Percentiles rank a stretch among this genome's conserved stretches.
Conservation (phyloP, 2,797 vertebrate genomes). For the Macropodus opercularis region DNA sequence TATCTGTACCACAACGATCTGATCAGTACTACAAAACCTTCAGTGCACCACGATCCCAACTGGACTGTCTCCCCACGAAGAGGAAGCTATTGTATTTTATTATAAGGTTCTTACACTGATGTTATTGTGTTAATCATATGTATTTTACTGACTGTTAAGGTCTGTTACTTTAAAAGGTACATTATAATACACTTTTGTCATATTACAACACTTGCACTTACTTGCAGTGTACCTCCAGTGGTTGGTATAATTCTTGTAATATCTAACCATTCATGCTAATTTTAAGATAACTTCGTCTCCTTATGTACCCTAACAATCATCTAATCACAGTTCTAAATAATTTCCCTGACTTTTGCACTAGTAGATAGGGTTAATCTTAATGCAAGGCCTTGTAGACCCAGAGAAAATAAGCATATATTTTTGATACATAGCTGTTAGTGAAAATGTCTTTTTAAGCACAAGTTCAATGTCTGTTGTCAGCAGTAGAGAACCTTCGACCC, state of each 20-base stretch:
- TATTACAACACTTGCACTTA: too few relatives aligned
- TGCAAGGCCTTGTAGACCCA: slow-evolving; percentile 41
- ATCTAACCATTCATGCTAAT: background rate
- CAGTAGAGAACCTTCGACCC: background rate
- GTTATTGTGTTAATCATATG: too few relatives aligned
- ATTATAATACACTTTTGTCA: too few relatives aligned
- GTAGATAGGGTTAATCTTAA: slow-evolving; percentile 15
- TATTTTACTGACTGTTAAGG: too few relatives aligned
- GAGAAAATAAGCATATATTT: slow-evolving; percentile 20
- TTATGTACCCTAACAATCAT: background rate
- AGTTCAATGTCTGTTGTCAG: background rate
- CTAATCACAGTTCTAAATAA: background rate
- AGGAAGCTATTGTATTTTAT: too few relatives aligned
- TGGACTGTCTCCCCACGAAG: too few relatives aligned
- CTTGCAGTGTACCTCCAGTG: background rate
- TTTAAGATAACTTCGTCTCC: background rate
- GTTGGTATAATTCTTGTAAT: background rate
- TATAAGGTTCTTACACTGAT: too few relatives aligned
- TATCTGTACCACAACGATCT: too few relatives aligned
- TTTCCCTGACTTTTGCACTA: background rate
- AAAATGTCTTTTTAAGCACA: slow-evolving; percentile 5
- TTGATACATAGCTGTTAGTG: too few relatives aligned
- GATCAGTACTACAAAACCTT: too few relatives aligned
- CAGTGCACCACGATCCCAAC: too few relatives aligned
- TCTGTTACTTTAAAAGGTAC: too few relatives aligned